Base-by-base conservation (phyloP, 2,113 vertebrate species). In the Pterophyllum scalare region DNA sequence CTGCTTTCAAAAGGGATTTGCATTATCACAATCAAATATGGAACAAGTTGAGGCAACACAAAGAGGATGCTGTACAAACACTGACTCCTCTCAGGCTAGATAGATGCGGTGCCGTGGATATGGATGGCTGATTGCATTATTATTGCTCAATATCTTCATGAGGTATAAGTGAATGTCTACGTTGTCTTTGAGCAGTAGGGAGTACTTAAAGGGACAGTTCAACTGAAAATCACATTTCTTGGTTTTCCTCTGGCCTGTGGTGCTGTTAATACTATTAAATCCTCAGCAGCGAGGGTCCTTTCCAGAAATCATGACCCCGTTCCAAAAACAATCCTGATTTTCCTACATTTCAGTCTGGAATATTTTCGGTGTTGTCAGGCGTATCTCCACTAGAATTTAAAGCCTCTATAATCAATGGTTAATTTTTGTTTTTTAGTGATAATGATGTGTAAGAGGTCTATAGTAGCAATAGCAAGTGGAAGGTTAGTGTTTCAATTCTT, bases 111-210 rank as follows among this genome's bases (percentile, higher is more conserved):
- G 70, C 61, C 10, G 75, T 43, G 79, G 83, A 88, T 24, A 64
- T 35, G 78, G 61, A 83, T 56, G 89, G 52, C 77, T 83, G 82
- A 89, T 79, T 88, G 88, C 91, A 89, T 91, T 84, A 80, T 91
- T 93, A 93, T 94, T 94, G 90, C 89, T 94, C 75, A 57, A 84
- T 87, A 59, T 88, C 43, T 72, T 75, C 58, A 81, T 92, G 92
- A 94, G 92, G 93, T 94, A 93, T 82, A 87, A 74, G 74, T 83
- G 79, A 77, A 83, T 46, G 82, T 87, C 56, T 80, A 65, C 80
- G 72, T 72, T 52, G 83, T 79, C 77, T 89, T n/a, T 86, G 59
- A 83, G 77, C 75, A 80, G 79, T 17, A 7, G 59, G 65, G 17
- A 70, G 77, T 38, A 43, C 26, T 75, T 82, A 56, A 75, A 31